Evolutionary conservation across 2,888 invertebrate genomes (phyloP), one percentile per base, ranked within the genome.

Genomic region (Ennomos quercinarius): DNA sequence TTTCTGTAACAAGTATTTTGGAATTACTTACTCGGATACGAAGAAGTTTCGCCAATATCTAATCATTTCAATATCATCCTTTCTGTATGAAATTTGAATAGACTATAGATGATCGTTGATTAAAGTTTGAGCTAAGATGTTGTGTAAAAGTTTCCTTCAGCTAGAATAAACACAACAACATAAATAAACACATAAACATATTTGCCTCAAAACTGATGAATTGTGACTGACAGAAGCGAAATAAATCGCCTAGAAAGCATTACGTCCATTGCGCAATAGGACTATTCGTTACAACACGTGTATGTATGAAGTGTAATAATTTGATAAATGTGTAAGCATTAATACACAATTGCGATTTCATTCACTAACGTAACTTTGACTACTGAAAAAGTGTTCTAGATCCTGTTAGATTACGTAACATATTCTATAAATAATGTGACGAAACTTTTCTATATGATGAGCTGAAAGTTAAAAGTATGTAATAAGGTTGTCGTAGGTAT

Each of bases 171-270:
- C 9, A 8, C 17, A 17, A 17, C 1, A 17, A 17, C 17, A 17
- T 17, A 17, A 17, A 2, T 17, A 17, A 17, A 17, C n/a, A n/a
- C n/a, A n/a, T n/a, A 42, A 43, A 12, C 27, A 27, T 4, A 27
- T 44, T 44, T 8, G 13, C 36, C 1, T 13, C 1, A 36, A 17
- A 47, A 47, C 45, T 12, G n/a, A 54, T 11, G 27, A 27, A 27
- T 5, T 27, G 27, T 6, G 27, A 27, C 10, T 41, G 34, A 36
- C 41, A 34, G 12, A 39, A 38, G 39, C 11, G 11, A 35, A 51
- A 58, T 39, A 48, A 58, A 58, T 58, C 39, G 48, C 34, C 47
- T 48, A 58, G 53, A 58, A 58, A 53, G 58, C 44, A 46, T 36
- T 39, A 5, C 13, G 10, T 49, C 8, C 9, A 47, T 46, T 53